These are phyloP conservation scores for Origma solitaria DNA, from an alignment of 2,113 vertebrate species.

Conservation along the genomic window DNA sequence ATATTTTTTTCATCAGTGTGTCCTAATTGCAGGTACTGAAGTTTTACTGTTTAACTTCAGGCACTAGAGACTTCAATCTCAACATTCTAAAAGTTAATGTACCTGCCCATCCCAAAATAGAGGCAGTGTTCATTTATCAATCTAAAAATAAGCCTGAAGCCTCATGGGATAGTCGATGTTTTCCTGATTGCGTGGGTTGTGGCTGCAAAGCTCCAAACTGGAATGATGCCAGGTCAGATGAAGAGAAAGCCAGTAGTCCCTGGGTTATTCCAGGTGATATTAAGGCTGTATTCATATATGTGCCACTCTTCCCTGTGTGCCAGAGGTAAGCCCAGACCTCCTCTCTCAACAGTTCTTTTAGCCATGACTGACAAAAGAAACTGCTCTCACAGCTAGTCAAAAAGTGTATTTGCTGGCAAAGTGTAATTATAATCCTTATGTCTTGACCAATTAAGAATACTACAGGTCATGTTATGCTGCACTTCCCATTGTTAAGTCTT, in stretches of 20 bases:
- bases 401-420: neutral
- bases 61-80: neutral
- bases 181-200: accelerated
- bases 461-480: neutral
- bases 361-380: neutral
- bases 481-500: neutral
- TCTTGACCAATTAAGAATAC: neutral
- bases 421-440: neutral
- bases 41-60: neutral
- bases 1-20: neutral
- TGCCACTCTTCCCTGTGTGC: neutral
- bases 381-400: neutral
- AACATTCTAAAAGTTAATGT: neutral
- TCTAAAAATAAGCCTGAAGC: neutral
- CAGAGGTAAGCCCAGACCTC: neutral
- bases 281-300: neutral
- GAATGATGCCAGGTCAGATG: neutral
- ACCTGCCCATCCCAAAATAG: neutral
- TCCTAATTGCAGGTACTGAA: neutral
- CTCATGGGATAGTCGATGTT: neutral
- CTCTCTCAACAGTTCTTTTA: neutral
- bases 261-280: neutral
- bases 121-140: neutral
- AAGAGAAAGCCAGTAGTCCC: neutral
- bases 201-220: neutral